Conservation (phyloP, 2,113 vertebrate genomes). For the Octodon degus region DNA sequence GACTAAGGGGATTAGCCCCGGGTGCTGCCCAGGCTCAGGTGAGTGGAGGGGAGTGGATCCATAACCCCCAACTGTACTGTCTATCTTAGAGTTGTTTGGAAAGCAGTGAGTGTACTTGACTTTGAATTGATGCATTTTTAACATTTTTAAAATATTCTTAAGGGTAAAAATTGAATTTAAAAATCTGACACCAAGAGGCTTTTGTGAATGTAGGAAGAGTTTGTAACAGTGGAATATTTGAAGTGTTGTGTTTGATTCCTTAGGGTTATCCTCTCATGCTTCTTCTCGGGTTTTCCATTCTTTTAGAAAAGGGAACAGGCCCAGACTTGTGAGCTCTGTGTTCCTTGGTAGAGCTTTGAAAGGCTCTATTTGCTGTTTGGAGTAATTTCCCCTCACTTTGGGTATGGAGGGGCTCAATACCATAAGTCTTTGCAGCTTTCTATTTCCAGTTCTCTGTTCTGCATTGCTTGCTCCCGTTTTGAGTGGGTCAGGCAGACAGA, state of each 20-base stretch:
- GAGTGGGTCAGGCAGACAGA: background rate
- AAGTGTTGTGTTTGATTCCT: constrained; percentile 40
- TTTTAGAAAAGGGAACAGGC: constrained; percentile 53
- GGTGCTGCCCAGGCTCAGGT: background rate
- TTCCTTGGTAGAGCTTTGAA: background rate
- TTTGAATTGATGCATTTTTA: background rate
- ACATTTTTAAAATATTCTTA: background rate
- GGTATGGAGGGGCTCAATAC: background rate
- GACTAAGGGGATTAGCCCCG: background rate
- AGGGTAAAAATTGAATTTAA: constrained; percentile 57
- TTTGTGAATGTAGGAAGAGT: constrained; percentile 51
- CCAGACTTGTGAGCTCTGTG: background rate
- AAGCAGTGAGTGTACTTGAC: background rate
- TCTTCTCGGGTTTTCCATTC: constrained; percentile 64
- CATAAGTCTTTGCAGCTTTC: background rate
- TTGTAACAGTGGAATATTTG: constrained; percentile 8
- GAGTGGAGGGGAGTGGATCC: background rate
- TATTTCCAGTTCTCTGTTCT: background rate
- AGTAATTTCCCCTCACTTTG: background rate
- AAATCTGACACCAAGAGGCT: constrained; percentile 56
- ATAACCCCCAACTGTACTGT: background rate
- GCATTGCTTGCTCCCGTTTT: background rate
- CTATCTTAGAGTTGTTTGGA: background rate
- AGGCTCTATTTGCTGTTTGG: background rate
- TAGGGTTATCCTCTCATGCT: constrained; percentile 4